A percentile compares a stretch with the other conserved stretches of the same genome.
Conservation (phyloP, 2,888 invertebrate species). For the Sminthurinus aureus region DNA sequence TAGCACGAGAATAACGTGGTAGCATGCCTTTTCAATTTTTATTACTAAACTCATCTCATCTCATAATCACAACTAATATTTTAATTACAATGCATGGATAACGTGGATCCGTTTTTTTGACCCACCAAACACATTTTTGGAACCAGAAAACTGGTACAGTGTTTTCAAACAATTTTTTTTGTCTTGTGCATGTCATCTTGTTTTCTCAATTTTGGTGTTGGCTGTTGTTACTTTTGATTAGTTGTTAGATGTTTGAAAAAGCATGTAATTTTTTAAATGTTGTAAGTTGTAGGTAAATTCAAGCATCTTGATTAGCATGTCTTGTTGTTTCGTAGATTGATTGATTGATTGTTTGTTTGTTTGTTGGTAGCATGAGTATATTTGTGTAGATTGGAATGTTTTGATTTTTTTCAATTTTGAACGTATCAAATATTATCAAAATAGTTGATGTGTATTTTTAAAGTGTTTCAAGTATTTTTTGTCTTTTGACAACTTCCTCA, state of each 20-base stretch:
- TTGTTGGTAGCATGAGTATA: neutral
- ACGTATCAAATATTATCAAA: neutral
- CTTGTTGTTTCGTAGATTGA: neutral
- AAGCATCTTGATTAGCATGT: neutral
- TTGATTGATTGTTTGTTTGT: neutral
- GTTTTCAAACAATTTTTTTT: slow-evolving; percentile 18
- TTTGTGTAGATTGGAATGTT: neutral
- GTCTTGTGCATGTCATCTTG: neutral
- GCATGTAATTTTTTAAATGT: neutral
- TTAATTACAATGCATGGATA: neutral
- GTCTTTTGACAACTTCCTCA: too few species aligned
- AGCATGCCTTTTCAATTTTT: neutral
- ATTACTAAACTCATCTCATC: neutral
- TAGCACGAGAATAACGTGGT: neutral
- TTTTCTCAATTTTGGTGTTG: slow-evolving; percentile 20
- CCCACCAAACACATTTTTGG: slow-evolving; percentile 32
- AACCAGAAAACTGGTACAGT: slow-evolving; percentile 45
- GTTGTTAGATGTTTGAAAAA: neutral
- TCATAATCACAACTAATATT: neutral
- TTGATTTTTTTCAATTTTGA: neutral
- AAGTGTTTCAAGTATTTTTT: too few species aligned
- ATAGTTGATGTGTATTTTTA: too few species aligned
- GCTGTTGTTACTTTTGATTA: neutral
- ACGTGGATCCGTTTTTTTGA: slow-evolving; percentile 9
- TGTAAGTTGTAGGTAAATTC: neutral